Base-by-base conservation (phyloP, 2,888 invertebrate genomes). In the Pseudanteris insignis region DNA sequence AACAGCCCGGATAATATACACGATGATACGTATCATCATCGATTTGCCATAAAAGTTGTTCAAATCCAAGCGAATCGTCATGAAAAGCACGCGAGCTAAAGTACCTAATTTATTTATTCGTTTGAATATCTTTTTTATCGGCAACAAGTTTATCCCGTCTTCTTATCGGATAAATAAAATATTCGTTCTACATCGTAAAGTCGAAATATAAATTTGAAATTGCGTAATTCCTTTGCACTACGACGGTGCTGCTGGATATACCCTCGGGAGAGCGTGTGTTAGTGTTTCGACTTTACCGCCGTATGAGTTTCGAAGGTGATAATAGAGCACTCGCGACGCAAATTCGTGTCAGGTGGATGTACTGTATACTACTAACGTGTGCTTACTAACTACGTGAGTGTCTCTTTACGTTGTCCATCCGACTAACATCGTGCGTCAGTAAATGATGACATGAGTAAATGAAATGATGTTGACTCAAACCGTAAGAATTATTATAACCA, bases 371-470 rank as follows among this genome's bases (percentile, higher is more conserved):
- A 34, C 30, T 46, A 47, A 43, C 53, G 46, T 53, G 53, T 53
- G 53, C 53, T 51, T 47, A 53, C 47, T 47, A 51, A 59, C 47
- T 59, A 47, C 53, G 53, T 47, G 53, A 60, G 43, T 37, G 47
- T 29, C 59, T 60, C 59, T 53, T 47, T 47, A 53, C 53, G 59
- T 60, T 53, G 53, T 53, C 53, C 47, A 43, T 26, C 34, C 47
- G 21, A 36, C 47, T 47, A 37, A 53, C 53, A 60, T 53, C 37
- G 53, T 43, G 47, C 34, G 40, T 48, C 36, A 34, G 40, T 28
- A 59, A 59, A 59, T 51, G 48, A 50, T 50, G 50, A n/a, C n/a
- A n/a, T n/a, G n/a, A n/a, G n/a, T n/a, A n/a, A n/a, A n/a, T n/a
- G n/a, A n/a, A n/a, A n/a, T n/a, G n/a, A n/a, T n/a, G n/a, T n/a